Conservation (phyloP, 2,113 vertebrate species). For the Cathartes aura region DNA sequence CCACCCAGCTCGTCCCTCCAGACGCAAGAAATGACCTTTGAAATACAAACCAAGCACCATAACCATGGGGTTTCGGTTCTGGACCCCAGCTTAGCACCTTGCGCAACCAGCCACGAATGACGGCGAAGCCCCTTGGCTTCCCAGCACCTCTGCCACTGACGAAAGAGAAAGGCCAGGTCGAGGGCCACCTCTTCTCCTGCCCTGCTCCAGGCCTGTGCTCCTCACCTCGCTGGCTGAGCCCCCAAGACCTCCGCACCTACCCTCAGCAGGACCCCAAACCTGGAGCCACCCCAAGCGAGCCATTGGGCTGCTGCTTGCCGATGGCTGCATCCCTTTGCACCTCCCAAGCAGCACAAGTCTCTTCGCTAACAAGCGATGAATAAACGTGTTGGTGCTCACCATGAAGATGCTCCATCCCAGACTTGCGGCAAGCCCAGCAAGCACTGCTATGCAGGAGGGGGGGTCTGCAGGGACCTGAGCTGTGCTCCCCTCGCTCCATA, state of each 20-base stretch:
- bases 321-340: not conserved
- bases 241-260: not conserved
- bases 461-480: not conserved
- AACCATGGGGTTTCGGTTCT: not conserved
- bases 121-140: not conserved
- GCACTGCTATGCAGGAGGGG: fast-evolving
- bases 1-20: not conserved
- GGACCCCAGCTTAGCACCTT: not conserved
- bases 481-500: fast-evolving
- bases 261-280: not conserved
- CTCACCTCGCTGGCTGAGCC: not conserved
- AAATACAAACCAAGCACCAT: not conserved
- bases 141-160: not conserved
- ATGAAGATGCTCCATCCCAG: not conserved
- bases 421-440: not conserved
- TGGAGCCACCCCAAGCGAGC: fast-evolving
- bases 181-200: not conserved
- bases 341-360: not conserved
- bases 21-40: not conserved
- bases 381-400: not conserved
- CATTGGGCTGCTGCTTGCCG: fast-evolving
- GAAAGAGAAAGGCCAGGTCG: fast-evolving
- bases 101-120: fast-evolving
- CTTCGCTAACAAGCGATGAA: fast-evolving
- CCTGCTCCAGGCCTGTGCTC: not conserved